These are phyloP conservation scores for Pachycephala philippinensis DNA, from an alignment of 2,113 vertebrate genomes.

Conservation along the genomic window DNA sequence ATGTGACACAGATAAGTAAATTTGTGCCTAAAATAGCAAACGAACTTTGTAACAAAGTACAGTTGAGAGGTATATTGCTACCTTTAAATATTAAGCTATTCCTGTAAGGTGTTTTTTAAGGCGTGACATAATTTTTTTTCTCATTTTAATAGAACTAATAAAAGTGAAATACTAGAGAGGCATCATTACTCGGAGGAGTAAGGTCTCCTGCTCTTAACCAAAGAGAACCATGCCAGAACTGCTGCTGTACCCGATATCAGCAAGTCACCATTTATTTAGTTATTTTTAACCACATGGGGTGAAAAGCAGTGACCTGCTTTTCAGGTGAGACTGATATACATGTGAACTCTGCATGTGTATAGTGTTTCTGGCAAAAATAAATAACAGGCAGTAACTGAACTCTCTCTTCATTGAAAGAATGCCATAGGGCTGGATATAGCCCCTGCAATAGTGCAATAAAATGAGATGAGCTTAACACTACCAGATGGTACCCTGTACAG, in stretches of 20 bases:
- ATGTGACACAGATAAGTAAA: slow-evolving; percentile 17
- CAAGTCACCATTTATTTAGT: not conserved
- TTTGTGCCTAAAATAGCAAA: slow-evolving; percentile 19
- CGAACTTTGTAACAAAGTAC: not conserved
- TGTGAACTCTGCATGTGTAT: slow-evolving; percentile 58
- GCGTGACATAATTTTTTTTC: slow-evolving; percentile 58
- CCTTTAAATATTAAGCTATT: slow-evolving; percentile 67
- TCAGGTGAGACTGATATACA: slow-evolving; percentile 42
- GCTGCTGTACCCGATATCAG: not conserved
- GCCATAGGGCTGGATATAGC: slow-evolving; percentile 59
- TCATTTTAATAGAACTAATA: slow-evolving; percentile 74
- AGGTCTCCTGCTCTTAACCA: slow-evolving; percentile 46
- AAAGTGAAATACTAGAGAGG: slow-evolving; percentile 73
- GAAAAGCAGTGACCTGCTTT: slow-evolving; percentile 43
- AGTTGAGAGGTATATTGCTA: slow-evolving; percentile 56
- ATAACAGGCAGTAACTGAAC: slow-evolving; percentile 69
- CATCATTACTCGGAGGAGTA: slow-evolving; percentile 59
- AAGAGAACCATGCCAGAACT: not conserved
- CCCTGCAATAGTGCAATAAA: slow-evolving; percentile 71
- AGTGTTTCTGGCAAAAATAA: slow-evolving; percentile 74
- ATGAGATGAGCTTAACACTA: slow-evolving; percentile 82
- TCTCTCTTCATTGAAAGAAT: slow-evolving; percentile 60
- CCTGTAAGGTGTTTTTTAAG: slow-evolving; percentile 65
- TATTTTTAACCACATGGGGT: slow-evolving; percentile 20
- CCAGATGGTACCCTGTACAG: slow-evolving; percentile 97